Evolutionary conservation across 1,140 invertebrate genomes (phyloP), one percentile per base, ranked within the genome.

Genomic region (Drosophila kikkawai): DNA sequence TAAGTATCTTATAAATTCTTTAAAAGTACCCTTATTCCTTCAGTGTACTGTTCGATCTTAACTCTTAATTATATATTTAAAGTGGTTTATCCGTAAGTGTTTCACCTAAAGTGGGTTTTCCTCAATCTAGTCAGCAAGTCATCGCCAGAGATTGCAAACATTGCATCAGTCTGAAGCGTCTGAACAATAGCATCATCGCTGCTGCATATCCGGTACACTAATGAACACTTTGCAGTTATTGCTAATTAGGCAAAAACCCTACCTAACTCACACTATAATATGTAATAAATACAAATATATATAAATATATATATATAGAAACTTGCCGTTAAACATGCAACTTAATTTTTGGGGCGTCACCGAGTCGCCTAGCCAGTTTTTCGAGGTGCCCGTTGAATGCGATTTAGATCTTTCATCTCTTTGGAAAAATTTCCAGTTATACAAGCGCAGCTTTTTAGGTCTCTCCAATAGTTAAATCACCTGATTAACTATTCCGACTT

Each of bases 161-260:
- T 76, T 76, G 61, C 71, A 75, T 34, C 48, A 51, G 29, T 9
- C 65, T 55, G 13, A 80, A 32, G 71, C 57, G 37, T 45, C 51
- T 79, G 79, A 84, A 90, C 84, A 88, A 88, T 88, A 81, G 84
- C 84, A 79, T 90, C 80, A 81, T 75, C 84, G 47, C 50, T 19
- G 36, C 81, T 90, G 84, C 78, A 90, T 79, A 88, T 88, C 84
- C 84, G 84, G 85, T 90, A 88, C 63, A 78, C 77, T 84, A 87
- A 87, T 87, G 80, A 87, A 88, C 69, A 75, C 78, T 59, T 61
- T 84, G 85, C 77, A 88, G 81, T 84, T 88, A 75, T 51, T 80
- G 79, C 81, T 88, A 88, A 88, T 88, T 88, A 88, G 77, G 61
- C 66, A 80, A 64, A 41, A 63, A 41, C 66, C 69, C 69, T 59